Evolutionary conservation across 1,140 invertebrate species (phyloP), one percentile per base, ranked within the genome.

Genomic region (Lasaia peninsularis): DNA sequence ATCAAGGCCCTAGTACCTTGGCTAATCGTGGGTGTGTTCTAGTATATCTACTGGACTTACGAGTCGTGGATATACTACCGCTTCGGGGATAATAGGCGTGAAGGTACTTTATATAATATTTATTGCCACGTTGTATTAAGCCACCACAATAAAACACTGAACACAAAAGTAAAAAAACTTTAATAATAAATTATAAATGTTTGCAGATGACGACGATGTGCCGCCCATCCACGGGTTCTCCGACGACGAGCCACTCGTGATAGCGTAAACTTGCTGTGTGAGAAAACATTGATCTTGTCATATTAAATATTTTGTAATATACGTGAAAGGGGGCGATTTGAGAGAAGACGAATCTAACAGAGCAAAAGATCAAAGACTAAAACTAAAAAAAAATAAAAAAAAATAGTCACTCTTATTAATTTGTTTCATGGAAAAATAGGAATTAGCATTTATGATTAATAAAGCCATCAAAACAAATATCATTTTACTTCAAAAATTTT

Each of bases 211-310:
- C 73, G 96, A 97, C 79, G 96, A 97, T 73, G 93, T 94, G 67
- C 96, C 96, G 11, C 80, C 86, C 11, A 97, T 97, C 71, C 92
- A 94, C 83, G 96, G 96, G 18, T 98, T 98, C 86, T 96, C 96
- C 0, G 97, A 98, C 81, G 96, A 98, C 85, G 97, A 98, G 84
- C 97, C 97, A 51, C 89, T 98, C 64, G 96, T 98, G 62, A 95
- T 98, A 86, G 96, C 96, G 62, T 98, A 55, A 68, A 80, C 60
- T 51, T 63, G 69, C 34, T 50, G 63, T 77, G 71, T 76, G 73
- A 76, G 71, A 62, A 44, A 69, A 74, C 60, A 63, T 68, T 76
- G 73, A 78, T 77, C 78, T 80, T 79, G 78, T 78, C 75, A 70
- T 71, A 44, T 44, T 44, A 18, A 44, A 16, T 44, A 44, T 44